These are phyloP conservation scores for Popillia japonica DNA, from an alignment of 1,140 invertebrate genomes.

Conservation along the genomic window DNA sequence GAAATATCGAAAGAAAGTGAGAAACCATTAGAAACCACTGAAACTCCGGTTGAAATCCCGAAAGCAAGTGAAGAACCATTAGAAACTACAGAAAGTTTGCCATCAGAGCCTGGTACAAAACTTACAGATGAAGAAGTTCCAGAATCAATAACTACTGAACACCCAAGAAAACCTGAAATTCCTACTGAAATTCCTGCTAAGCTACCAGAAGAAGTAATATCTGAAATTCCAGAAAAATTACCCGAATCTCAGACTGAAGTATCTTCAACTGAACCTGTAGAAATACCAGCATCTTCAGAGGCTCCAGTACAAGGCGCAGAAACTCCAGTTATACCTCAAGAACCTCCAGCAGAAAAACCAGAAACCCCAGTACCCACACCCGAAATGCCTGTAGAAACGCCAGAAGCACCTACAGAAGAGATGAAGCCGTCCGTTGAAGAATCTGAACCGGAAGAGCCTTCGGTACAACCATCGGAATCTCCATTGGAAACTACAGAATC, in stretches of 20 bases:
- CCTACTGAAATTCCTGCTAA: background rate
- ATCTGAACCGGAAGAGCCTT: constrained; percentile 34
- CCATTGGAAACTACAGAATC: constrained; percentile 23
- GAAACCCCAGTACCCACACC: background rate
- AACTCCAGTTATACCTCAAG: constrained; percentile 13
- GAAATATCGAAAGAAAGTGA: background rate
- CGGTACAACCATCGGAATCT: background rate
- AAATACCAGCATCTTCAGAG: background rate
- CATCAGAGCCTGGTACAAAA: background rate
- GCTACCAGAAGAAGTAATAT: background rate
- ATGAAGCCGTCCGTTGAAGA: constrained; percentile 38
- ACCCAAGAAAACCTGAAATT: background rate
- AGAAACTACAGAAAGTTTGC: background rate
- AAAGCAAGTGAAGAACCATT: background rate
- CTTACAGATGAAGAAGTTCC: constrained; percentile 32
- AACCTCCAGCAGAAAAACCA: constrained; percentile 44
- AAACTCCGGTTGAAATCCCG: constrained; percentile 3
- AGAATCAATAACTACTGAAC: background rate
- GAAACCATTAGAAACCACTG: background rate
- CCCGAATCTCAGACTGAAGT: no score
- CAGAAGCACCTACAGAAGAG: constrained; percentile 37
- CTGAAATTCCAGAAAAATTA: constrained; percentile 30
- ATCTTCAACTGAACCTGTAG: background rate
- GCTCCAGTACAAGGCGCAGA: background rate
- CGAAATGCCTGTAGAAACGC: background rate